Conservation (phyloP, 2,888 invertebrate genomes). For the Pseudeuparius sepicola region DNA sequence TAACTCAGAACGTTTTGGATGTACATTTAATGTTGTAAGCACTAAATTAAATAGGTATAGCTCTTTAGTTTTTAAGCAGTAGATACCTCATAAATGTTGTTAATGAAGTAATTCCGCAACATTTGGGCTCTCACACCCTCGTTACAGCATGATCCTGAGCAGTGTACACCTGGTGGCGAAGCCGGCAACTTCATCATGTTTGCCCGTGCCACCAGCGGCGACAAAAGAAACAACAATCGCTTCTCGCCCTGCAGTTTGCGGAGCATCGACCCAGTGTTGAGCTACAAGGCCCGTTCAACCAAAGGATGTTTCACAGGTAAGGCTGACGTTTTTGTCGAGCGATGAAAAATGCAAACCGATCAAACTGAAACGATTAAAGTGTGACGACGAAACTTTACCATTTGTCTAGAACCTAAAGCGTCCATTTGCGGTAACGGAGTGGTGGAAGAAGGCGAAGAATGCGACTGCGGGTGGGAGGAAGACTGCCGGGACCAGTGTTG, state of each 20-base stretch:
- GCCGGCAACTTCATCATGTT: constrained; percentile 99
- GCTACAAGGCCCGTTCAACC: constrained; percentile 79
- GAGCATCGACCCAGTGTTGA: constrained; percentile 85
- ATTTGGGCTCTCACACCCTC: too few species aligned
- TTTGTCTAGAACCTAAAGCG: constrained; percentile 69
- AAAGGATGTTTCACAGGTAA: constrained; percentile 89
- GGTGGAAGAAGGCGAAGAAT: constrained; percentile 93
- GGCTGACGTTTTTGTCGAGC: constrained; percentile 9
- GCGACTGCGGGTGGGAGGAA: constrained; percentile 98
- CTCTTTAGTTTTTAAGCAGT: too few species aligned
- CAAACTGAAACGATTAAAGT: too few species aligned
- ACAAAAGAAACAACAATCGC: constrained; percentile 94
- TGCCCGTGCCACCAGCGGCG: constrained; percentile 95
- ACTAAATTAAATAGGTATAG: too few species aligned
- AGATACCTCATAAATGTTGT: too few species aligned
- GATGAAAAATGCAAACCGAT: too few species aligned
- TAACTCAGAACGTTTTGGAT: too few species aligned
- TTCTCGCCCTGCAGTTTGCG: constrained; percentile 92
- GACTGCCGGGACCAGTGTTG: constrained; percentile 93
- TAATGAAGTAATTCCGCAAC: too few species aligned
- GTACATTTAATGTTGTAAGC: too few species aligned
- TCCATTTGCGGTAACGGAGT: constrained; percentile 98
- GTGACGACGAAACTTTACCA: too few species aligned
- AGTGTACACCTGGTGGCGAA: constrained; percentile 88
- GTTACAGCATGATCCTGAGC: constrained; percentile 87